Base-by-base conservation (phyloP, 1,140 invertebrate genomes). In the Cylas formicarius region DNA sequence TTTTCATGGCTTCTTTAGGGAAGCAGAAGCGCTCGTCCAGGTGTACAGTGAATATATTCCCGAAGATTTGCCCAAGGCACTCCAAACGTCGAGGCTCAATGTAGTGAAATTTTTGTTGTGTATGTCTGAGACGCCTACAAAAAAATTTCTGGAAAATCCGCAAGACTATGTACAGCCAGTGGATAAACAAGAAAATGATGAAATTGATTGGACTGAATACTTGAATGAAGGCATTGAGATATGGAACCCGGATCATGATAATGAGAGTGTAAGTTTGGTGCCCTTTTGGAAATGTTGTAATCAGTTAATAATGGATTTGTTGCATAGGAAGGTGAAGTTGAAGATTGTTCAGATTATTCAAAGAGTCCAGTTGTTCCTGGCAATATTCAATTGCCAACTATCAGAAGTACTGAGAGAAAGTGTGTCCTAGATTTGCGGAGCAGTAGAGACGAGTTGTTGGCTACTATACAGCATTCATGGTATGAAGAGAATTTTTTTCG, bases 161-260 rank as follows among this genome's bases (percentile, higher is more conserved):
- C 38, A 60, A 11, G 34, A 50, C 37, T 43, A 50, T 41, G 32
- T 47, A 23, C 6, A 18, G 1, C 17, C 48, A 3, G 5, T 14
- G 2, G 39, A 53, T 10, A 31, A 53, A 20, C 13, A 24, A 8
- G 26, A 43, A 18, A 44, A 52, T 23, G 56, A 57, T 24, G 53
- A 52, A 34, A 56, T 63, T 21, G 52, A 66, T 50, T 66, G 63
- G 63, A 50, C 29, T 0, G 43, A 44, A 23, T 62, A 63, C 46
- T 45, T 66, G 10, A 54, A 47, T 23, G 63, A 64, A 35, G 61
- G 58, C 6, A 57, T 63, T 36, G 58, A 58, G 27, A 27, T 22
- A 26, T 61, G 54, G 49, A 44, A 32, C n/a, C 57, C 56, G 20
- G 36, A 55, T 34, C 44, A 38, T 32, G 53, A 56, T 47, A 48